Base-by-base conservation (phyloP, 1,140 invertebrate species). In the Drosophila varians region DNA sequence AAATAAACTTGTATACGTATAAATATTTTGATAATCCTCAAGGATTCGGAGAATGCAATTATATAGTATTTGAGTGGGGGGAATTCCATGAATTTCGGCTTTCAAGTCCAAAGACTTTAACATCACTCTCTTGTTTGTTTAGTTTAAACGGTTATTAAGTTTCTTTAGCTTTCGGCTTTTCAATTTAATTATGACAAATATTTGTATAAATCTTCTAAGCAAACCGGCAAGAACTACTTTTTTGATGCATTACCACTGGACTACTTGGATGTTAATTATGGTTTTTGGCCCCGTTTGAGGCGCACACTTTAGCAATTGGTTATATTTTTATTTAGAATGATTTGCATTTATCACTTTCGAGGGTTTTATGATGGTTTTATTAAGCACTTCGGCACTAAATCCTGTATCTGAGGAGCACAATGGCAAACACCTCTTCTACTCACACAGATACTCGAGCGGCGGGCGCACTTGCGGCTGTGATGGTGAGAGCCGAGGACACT, bases 11-110 rank as follows among this genome's bases (percentile, higher is more conserved):
- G 60, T n/a, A 31, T 28, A 28, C n/a, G n/a, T 28, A 28, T 28
- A 31, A 31, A 31, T 31, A 31, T 64, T 74, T 77, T 52, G 64
- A 31, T 74, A 83, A 77, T 74, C 78, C 78, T 65, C 18, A 18
- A 64, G 23, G 55, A 36, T 64, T 38, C 42, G 48, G 52, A 19
- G 31, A 65, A 45, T 54, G 61, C 43, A 61, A 49, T 68, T 69
- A 11, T 31, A 31, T 31, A 11, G 28, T 3, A 11, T 31, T n/a
- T 16, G 16, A 18, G 6, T 19, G 38, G 38, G 38, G 38, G 4
- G 38, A 14, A 42, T 42, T 18, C 14, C 36, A 38, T 38, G 36
- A 38, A 14, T 38, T 14, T 38, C n/a, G 6, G 14, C 14, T 38
- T 16, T 14, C 16, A 16, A 31, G 28, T 31, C 28, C 4, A 11